phyloP scores from a whole-genome alignment of 2,888 invertebrate genomes.

The Candidula unifasciata region DNA sequence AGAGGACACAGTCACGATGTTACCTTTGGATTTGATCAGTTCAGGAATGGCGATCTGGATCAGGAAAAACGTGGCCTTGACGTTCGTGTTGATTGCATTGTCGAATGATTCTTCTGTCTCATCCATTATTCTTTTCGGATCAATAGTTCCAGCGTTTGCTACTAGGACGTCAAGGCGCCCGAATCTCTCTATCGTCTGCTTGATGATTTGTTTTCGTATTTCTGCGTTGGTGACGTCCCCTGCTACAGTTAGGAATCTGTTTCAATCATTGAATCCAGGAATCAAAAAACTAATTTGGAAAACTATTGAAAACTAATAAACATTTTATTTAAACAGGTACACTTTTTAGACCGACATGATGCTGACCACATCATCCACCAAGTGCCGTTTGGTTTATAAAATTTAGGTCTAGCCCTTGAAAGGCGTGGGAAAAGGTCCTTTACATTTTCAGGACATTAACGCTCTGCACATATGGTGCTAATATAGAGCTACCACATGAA shows the following conservation, averaged over 20 bases:
- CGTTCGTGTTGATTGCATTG: conserved; percentile 5
- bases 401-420: no score
- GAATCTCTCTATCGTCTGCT: conserved; percentile 28
- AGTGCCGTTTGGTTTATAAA: no score
- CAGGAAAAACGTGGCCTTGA: conserved; percentile 37
- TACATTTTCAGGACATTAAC: no score
- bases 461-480: no score
- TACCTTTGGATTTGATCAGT: conserved; percentile 19
- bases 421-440: no score
- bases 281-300: not conserved
- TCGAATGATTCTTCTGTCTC: conserved; percentile 40
- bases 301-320: no score
- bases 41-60: conserved; percentile 30
- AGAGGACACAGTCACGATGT: conserved; percentile 29
- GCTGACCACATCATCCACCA: no score
- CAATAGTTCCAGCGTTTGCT: conserved; percentile 3
- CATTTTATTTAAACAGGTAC: no score
- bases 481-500: no score
- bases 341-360: no score
- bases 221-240: conserved; percentile 22
- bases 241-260: not conserved
- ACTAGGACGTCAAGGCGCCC: conserved; percentile 40
- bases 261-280: no score
- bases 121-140: not conserved
- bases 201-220: not conserved